Base-by-base conservation (phyloP, 1,140 invertebrate species). In the Sitobion miscanthi region DNA sequence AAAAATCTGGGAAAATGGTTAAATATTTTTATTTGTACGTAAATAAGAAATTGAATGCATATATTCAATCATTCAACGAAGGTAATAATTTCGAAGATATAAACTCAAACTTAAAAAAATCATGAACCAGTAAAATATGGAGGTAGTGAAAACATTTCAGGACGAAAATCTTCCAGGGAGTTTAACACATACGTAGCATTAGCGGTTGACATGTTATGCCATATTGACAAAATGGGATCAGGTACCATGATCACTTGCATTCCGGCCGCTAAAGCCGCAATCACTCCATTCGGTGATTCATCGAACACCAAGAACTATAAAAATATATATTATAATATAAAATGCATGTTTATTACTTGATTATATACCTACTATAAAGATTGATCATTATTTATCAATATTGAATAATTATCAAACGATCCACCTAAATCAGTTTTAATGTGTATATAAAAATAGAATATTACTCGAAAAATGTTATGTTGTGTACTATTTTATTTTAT, bases 201-300 rank as follows among this genome's bases (percentile, higher is more conserved):
- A 91, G 96, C 95, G 7, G 95, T 96, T 89, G 96, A 77, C 62
- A 77, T 77, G n/a, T 77, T 77, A 77, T 77, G 95, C 94, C 96
- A 95, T 93, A 96, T 96, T 89, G 97, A 96, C 90, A 98, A 95
- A 77, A 96, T 95, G 47, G 96, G 95, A 95, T 98, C 97, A 20
- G 98, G 98, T 47, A 99, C 96, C 98, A 98, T 98, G 0, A 99
- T 97, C 1, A 97, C 97, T 95, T 98, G 97, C 97, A 99, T 98
- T 20, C 97, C 98, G 7, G 98, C 98, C 87, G 96, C 96, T n/a
- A 96, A 94, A 0, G 97, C 98, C 25, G 97, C 97, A 94, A 96
- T 95, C 7, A 98, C 97, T 14, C 99, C 99, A 95, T 98, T 98
- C 1, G 97, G 97, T 1, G 98, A 97, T 95, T 99, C 98, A 96